Evolutionary conservation across 2,797 vertebrate species (phyloP).

Genomic region (Gallinago solitaria): DNA sequence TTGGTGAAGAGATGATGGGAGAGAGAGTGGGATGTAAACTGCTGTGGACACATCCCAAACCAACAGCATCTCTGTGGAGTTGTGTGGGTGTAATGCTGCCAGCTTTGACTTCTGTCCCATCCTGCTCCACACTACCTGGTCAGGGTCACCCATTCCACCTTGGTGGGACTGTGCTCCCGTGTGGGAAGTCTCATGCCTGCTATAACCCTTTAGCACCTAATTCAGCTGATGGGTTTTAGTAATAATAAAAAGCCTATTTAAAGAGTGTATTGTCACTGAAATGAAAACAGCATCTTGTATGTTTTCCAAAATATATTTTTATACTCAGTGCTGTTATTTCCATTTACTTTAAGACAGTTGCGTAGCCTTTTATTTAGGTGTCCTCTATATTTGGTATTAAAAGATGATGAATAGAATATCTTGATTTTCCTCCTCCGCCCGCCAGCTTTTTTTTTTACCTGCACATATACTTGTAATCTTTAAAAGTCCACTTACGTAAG

Average conservation of each 20-base stretch:
- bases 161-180: rapidly evolving
- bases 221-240: neutral
- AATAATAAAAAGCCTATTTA: neutral
- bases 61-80: rapidly evolving
- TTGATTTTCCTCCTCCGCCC: neutral
- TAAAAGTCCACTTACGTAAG: neutral
- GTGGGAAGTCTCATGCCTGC: neutral
- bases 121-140: rapidly evolving
- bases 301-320: neutral
- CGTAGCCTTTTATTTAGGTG: neutral
- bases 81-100: rapidly evolving
- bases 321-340: neutral
- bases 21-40: neutral
- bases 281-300: neutral
- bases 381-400: neutral
- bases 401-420: neutral
- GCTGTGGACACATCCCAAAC: neutral
- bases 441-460: neutral
- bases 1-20: rapidly evolving
- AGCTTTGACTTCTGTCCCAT: rapidly evolving
- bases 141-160: rapidly evolving
- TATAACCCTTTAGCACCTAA: neutral
- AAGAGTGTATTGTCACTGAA: neutral
- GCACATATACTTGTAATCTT: neutral
- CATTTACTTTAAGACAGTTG: neutral